Conservation (phyloP, 1,140 invertebrate species). For the Scaptomyza montana region DNA sequence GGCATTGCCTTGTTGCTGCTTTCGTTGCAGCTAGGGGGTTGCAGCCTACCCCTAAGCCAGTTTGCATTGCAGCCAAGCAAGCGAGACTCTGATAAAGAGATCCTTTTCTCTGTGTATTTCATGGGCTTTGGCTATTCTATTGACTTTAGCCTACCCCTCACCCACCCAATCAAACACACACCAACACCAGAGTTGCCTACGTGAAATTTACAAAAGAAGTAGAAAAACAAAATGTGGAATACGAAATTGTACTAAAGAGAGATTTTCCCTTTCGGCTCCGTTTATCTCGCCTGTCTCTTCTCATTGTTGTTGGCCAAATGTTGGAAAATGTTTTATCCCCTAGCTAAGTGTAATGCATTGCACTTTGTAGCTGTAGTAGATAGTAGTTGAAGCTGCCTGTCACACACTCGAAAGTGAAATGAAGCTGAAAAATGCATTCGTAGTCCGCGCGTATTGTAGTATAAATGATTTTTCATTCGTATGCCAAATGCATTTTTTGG, state of each 20-base stretch:
- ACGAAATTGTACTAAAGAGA: neutral
- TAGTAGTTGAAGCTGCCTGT: constrained; percentile 24
- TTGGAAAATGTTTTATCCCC: constrained; percentile 57
- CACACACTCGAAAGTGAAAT: constrained; percentile 79
- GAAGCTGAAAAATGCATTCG: constrained; percentile 83
- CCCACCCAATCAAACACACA: neutral
- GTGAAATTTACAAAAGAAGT: constrained; percentile 11
- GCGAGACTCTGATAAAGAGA: neutral
- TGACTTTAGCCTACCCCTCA: constrained; percentile 46
- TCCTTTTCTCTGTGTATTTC: constrained; percentile 42
- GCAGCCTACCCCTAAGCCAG: constrained; percentile 52
- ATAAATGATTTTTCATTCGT: constrained; percentile 29
- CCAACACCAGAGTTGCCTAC: constrained; percentile 5
- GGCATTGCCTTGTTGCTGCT: neutral
- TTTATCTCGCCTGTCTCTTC: constrained; percentile 46
- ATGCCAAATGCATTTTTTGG: constrained; percentile 64
- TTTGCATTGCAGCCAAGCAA: constrained; percentile 10
- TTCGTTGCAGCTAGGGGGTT: constrained; percentile 4
- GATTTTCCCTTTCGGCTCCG: constrained; percentile 12
- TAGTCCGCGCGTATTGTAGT: constrained; percentile 31
- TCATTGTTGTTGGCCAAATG: constrained; percentile 76
- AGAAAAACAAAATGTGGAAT: constrained; percentile 1
- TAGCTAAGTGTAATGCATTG: constrained; percentile 58
- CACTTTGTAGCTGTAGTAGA: constrained; percentile 1
- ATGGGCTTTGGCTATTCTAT: constrained; percentile 62